Conservation (phyloP, 1,140 invertebrate species). For the Eueides isabella region DNA sequence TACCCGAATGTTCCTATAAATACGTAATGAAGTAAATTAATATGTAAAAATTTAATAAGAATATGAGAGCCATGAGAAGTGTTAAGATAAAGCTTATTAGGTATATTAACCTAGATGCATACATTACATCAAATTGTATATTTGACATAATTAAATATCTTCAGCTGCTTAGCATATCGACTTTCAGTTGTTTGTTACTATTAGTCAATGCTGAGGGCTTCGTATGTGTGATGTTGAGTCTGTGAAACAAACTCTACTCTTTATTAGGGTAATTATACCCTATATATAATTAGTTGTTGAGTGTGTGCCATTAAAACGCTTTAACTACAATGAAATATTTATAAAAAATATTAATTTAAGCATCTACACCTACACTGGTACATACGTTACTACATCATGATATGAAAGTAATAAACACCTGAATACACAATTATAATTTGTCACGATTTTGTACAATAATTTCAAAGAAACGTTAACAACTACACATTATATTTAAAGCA, state of each 20-base stretch:
- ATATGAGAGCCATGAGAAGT: neutral
- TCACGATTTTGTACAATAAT: conserved; percentile 39
- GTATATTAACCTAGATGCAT: neutral
- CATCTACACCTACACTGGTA: neutral
- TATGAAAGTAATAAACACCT: conserved; percentile 32
- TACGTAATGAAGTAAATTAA: too few species aligned
- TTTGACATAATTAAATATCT: neutral
- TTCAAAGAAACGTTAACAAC: conserved; percentile 34
- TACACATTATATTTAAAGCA: conserved; percentile 22
- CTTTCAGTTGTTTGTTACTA: neutral
- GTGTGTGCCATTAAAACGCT: neutral
- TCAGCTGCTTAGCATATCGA: neutral
- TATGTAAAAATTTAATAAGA: too few species aligned
- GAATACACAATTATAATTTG: conserved; percentile 37
- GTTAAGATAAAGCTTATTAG: neutral
- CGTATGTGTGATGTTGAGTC: neutral
- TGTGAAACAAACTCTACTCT: neutral
- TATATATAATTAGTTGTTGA: neutral
- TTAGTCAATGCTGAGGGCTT: neutral
- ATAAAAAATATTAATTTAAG: neutral
- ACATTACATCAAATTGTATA: neutral
- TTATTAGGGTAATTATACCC: too few species aligned
- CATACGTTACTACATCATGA: conserved; percentile 10
- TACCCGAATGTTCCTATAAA: too few species aligned
- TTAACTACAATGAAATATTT: neutral